Evolutionary conservation across 2,888 invertebrate species (phyloP).

Genomic region (Mechanitis mazaeus): DNA sequence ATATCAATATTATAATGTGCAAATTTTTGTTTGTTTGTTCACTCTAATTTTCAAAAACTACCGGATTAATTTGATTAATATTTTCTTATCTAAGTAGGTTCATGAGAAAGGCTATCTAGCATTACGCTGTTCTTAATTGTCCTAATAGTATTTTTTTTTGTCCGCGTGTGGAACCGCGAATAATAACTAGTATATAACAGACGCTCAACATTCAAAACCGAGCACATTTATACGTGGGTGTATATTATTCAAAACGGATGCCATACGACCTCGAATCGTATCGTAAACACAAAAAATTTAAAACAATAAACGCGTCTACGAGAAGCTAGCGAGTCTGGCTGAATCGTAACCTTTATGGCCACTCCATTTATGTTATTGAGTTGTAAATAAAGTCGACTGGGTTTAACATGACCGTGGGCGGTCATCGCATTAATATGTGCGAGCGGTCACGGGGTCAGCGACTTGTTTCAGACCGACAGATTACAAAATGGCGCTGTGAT

Average conservation of each 20-base stretch:
- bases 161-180: too few species aligned
- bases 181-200: too few species aligned
- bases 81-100: too few species aligned
- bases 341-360: slow-evolving; percentile 36
- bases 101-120: too few species aligned
- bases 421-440: slow-evolving; percentile 69
- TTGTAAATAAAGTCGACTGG: slow-evolving; percentile 52
- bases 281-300: slow-evolving; percentile 68
- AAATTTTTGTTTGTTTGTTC: too few species aligned
- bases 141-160: too few species aligned
- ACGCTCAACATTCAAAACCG: slow-evolving; percentile 9
- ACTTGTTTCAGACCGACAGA: slow-evolving; percentile 42
- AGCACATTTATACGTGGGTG: slow-evolving; percentile 4
- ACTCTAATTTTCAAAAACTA: too few species aligned
- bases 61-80: too few species aligned
- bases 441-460: slow-evolving; percentile 71
- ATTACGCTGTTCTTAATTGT: too few species aligned
- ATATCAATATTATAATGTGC: too few species aligned
- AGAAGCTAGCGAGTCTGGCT: slow-evolving; percentile 45
- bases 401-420: slow-evolving; percentile 64
- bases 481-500: slow-evolving; percentile 37
- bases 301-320: slow-evolving; percentile 69
- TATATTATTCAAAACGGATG: slow-evolving; percentile 54
- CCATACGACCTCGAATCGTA: slow-evolving; percentile 57
- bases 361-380: slow-evolving; percentile 38